A percentile compares a stretch with the other conserved stretches of the same genome.
Evolutionary conservation across 2,888 invertebrate species (phyloP).

Genomic region (Ormyrus rosae): DNA sequence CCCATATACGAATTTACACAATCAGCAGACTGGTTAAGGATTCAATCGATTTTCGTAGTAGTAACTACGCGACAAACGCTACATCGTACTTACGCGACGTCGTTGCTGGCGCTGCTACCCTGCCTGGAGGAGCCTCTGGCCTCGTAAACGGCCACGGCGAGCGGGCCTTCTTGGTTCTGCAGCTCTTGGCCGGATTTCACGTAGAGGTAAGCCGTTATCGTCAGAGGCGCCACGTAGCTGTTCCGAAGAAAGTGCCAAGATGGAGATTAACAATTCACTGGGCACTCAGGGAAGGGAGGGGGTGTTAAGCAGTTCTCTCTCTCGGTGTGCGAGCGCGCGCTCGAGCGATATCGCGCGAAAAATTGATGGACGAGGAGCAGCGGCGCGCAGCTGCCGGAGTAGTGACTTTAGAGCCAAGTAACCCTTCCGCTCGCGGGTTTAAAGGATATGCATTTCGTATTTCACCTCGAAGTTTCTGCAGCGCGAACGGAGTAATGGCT

Average conservation of each 20-base stretch:
- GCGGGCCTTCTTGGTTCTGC: conserved; percentile 77
- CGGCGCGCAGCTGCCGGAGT: too few species aligned
- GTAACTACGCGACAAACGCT: not conserved
- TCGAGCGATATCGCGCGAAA: too few species aligned
- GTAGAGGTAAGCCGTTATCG: conserved; percentile 81
- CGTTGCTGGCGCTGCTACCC: conserved; percentile 60
- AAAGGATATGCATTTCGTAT: too few species aligned
- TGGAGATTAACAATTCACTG: conserved; percentile 11
- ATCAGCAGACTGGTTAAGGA: not conserved
- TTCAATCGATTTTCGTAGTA: too few species aligned
- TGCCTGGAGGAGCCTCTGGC: conserved; percentile 71
- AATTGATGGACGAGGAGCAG: too few species aligned
- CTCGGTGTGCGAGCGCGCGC: too few species aligned
- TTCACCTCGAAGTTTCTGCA: too few species aligned
- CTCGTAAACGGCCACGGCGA: conserved; percentile 79
- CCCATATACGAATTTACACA: too few species aligned
- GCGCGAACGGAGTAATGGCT: too few species aligned
- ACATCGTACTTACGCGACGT: conserved; percentile 60
- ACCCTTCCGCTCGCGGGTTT: too few species aligned
- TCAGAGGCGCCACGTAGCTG: conserved; percentile 80
- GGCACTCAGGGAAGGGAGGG: not conserved
- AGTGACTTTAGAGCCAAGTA: too few species aligned
- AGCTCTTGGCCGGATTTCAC: conserved; percentile 82
- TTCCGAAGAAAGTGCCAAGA: not conserved
- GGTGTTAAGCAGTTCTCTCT: too few species aligned